Conservation (phyloP, 1,140 invertebrate species). For the Orussus abietinus region DNA sequence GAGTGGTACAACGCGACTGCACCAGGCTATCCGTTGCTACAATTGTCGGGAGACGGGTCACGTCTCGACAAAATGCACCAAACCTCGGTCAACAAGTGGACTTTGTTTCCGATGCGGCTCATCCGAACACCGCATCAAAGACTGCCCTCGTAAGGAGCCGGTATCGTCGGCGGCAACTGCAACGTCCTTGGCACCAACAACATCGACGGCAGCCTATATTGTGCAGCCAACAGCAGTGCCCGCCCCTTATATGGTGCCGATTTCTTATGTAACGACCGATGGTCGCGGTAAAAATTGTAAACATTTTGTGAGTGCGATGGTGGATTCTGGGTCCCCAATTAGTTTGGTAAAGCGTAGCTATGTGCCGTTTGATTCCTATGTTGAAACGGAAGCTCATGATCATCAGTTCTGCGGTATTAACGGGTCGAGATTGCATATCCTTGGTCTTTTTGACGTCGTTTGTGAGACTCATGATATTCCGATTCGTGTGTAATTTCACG, state of each 20-base stretch:
- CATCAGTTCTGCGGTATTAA: constrained; percentile 14
- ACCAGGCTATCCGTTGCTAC: background rate
- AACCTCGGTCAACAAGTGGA: background rate
- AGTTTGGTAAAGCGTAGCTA: constrained; percentile 7
- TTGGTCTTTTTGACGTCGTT: constrained; percentile 9
- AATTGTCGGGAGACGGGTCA: background rate
- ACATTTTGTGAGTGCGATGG: constrained; percentile 1
- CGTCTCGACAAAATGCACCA: background rate
- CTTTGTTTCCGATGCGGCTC: constrained; percentile 1
- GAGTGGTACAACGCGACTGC: no score
- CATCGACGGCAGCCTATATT: background rate
- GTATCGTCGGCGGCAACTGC: background rate
- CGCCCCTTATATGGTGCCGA: constrained; percentile 3
- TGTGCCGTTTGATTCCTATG: background rate
- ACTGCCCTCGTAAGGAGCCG: background rate
- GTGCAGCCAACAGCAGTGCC: background rate
- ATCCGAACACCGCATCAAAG: background rate
- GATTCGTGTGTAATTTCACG: constrained; percentile 10
- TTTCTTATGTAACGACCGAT: background rate
- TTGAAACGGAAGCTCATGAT: background rate
- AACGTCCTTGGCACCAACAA: background rate
- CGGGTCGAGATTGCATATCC: constrained; percentile 7
- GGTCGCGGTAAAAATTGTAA: background rate
- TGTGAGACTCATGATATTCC: background rate
- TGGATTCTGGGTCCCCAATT: constrained; percentile 19